Evolutionary conservation across 2,888 invertebrate species (phyloP).

Genomic region (Criorhina ranunculi): DNA sequence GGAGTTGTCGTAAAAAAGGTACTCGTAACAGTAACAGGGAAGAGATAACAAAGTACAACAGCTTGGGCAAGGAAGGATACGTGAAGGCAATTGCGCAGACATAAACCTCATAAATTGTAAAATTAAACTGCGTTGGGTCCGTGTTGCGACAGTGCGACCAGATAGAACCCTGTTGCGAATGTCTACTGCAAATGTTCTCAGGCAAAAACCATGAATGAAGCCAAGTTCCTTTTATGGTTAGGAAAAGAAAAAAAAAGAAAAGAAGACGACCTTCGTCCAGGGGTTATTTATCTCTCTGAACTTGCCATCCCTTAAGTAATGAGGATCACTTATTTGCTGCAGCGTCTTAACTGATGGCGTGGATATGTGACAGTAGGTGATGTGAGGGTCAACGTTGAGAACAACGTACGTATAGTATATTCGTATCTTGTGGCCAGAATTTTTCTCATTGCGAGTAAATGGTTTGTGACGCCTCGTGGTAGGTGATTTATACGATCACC

Average conservation of each 20-base stretch:
- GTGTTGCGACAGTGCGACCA: slow-evolving; percentile 70
- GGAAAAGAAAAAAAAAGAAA: slow-evolving; percentile 3
- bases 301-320: slow-evolving; percentile 72
- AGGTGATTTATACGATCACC: slow-evolving; percentile 74
- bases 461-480: slow-evolving; percentile 69
- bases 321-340: slow-evolving; percentile 72
- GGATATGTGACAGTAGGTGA: slow-evolving; percentile 73
- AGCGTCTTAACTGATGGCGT: slow-evolving; percentile 70
- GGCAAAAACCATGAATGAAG: slow-evolving; percentile 66
- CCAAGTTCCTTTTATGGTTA: slow-evolving; percentile 22
- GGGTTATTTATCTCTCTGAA: slow-evolving; percentile 65
- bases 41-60: slow-evolving; percentile 66
- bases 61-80: slow-evolving; percentile 42
- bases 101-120: slow-evolving; percentile 72
- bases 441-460: slow-evolving; percentile 62
- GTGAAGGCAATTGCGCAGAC: slow-evolving; percentile 71
- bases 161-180: slow-evolving; percentile 75
- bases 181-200: slow-evolving; percentile 71
- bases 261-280: slow-evolving; percentile 56
- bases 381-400: slow-evolving; percentile 61
- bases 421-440: slow-evolving; percentile 68
- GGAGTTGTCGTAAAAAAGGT: slow-evolving; percentile 73
- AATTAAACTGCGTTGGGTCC: slow-evolving; percentile 75
- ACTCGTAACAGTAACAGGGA: slow-evolving; percentile 62
- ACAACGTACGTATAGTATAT: slow-evolving; percentile 16